phyloP scores from a whole-genome alignment of 2,113 vertebrate species.

The Melanostigma gelatinosum region DNA sequence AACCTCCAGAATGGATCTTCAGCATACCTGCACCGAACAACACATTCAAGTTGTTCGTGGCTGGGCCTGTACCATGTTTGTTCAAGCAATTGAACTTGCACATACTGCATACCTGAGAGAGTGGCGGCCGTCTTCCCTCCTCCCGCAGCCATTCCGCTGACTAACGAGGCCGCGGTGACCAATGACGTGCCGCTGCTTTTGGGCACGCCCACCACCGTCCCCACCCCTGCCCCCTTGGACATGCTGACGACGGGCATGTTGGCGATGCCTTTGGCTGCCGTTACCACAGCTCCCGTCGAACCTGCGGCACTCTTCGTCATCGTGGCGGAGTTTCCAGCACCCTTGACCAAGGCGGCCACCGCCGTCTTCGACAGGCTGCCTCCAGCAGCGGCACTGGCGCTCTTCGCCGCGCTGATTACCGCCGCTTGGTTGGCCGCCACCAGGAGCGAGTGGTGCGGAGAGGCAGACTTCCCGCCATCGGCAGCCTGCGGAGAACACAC shows the following conservation, averaged over 20 bases:
- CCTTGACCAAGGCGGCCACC: slow-evolving; percentile 69
- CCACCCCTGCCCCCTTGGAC: slow-evolving; percentile 73
- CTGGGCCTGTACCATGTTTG: neutral
- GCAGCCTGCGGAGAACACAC: slow-evolving; percentile 51
- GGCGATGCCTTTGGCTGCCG: slow-evolving; percentile 72
- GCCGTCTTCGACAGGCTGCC: slow-evolving; percentile 67
- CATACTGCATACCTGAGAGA: slow-evolving; percentile 86
- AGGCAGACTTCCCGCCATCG: slow-evolving; percentile 68
- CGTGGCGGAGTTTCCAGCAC: slow-evolving; percentile 39
- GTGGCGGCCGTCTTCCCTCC: slow-evolving; percentile 83
- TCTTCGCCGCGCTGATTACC: slow-evolving; percentile 82
- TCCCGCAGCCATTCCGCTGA: slow-evolving; percentile 77
- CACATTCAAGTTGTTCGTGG: neutral
- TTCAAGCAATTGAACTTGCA: neutral
- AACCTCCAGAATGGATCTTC: slow-evolving; percentile 92
- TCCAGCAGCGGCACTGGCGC: slow-evolving; percentile 66
- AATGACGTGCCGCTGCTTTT: slow-evolving; percentile 78
- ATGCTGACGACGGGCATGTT: slow-evolving; percentile 78
- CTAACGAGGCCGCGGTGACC: slow-evolving; percentile 85
- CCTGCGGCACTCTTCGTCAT: slow-evolving; percentile 53
- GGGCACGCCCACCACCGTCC: slow-evolving; percentile 61
- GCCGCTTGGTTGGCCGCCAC: slow-evolving; percentile 84
- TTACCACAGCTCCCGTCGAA: slow-evolving; percentile 56
- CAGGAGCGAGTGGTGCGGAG: slow-evolving; percentile 79
- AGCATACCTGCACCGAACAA: slow-evolving; percentile 86